Conservation (phyloP, 2,888 invertebrate species). For the Cyaniris semiargus region DNA sequence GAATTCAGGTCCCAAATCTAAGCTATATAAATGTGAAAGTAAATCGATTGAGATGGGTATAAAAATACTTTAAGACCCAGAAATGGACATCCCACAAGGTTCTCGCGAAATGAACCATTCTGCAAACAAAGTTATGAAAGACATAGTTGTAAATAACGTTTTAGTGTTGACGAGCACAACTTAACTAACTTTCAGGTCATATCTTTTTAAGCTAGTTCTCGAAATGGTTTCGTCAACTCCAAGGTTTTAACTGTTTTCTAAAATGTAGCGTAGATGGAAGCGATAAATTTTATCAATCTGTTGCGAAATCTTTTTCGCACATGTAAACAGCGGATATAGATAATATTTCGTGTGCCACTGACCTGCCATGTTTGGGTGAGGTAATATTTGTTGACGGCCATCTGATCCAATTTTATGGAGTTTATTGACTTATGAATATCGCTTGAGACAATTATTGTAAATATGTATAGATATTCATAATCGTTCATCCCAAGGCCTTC, state of each 20-base stretch:
- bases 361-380: not conserved
- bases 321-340: conserved; percentile 9
- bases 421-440: not conserved
- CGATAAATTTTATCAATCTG: not conserved
- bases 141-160: not conserved
- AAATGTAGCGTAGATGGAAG: not conserved
- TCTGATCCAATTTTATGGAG: conserved; percentile 11
- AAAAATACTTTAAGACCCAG: too few relatives aligned
- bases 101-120: not conserved
- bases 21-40: too few relatives aligned
- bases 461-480: not conserved
- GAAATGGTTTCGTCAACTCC: conserved; percentile 8
- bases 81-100: too few relatives aligned
- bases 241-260: conserved; percentile 2
- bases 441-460: too few relatives aligned
- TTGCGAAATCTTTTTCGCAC: not conserved
- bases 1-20: not conserved
- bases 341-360: conserved; percentile 20
- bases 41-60: too few relatives aligned
- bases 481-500: not conserved
- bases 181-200: not conserved
- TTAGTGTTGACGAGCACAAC: not conserved
- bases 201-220: not conserved
- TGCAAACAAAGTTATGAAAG: not conserved
- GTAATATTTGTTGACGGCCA: not conserved